phyloP scores from a whole-genome alignment of 2,113 vertebrate species.

The Macroglossus sobrinus region DNA sequence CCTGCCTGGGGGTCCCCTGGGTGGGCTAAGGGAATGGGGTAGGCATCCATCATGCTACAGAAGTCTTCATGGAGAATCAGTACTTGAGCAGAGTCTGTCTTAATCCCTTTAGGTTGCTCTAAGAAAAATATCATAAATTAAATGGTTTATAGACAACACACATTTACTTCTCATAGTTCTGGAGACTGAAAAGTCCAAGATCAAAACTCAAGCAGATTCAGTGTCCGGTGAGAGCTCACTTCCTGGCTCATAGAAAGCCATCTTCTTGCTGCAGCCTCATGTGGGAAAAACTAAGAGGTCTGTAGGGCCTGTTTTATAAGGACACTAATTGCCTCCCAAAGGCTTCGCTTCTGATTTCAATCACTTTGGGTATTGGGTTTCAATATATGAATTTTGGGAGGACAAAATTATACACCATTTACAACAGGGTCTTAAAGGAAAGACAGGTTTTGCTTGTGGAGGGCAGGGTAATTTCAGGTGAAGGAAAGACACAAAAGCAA shows the following conservation, averaged over 20 bases:
- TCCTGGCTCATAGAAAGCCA: background rate
- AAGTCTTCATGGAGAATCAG: background rate
- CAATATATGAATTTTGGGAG: background rate
- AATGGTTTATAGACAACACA: background rate
- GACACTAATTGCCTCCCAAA: background rate
- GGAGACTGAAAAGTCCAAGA: background rate
- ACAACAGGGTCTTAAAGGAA: background rate
- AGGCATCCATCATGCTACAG: background rate
- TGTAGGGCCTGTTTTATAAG: background rate
- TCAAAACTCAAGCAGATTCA: background rate
- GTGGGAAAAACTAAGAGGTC: background rate
- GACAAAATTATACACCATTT: background rate
- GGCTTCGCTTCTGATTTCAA: background rate
- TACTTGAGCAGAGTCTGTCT: background rate
- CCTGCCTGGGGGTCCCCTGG: background rate
- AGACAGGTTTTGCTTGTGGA: background rate
- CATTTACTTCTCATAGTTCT: background rate
- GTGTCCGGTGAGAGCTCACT: background rate
- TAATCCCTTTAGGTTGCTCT: background rate
- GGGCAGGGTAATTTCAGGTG: background rate
- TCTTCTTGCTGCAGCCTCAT: background rate
- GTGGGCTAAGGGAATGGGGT: background rate
- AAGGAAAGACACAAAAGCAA: background rate
- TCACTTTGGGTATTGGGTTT: background rate
- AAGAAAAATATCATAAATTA: background rate